Percentiles rank a stretch among this genome's conserved stretches.
phyloP scores from a whole-genome alignment of 2,113 vertebrate species.

The Microtus ochrogaster region DNA sequence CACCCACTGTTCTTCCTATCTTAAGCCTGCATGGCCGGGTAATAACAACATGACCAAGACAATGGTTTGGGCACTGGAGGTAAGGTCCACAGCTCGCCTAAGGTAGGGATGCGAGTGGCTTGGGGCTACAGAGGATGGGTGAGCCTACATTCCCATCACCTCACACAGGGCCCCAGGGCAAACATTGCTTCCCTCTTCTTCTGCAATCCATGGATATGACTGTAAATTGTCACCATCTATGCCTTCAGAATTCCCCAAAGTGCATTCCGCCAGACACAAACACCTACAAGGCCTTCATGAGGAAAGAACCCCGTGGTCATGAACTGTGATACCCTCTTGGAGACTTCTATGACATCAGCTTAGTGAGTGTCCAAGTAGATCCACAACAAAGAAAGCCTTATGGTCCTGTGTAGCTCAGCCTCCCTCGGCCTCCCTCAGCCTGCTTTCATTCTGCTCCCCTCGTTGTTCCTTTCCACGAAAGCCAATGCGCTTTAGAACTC shows the following conservation, averaged over 20 bases:
- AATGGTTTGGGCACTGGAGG: not conserved
- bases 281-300: not conserved
- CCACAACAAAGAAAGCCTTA: not conserved
- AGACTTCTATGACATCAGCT: not conserved
- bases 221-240: not conserved
- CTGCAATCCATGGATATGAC: not conserved
- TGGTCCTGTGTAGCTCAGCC: not conserved
- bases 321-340: not conserved
- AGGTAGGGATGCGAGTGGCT: not conserved
- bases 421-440: not conserved
- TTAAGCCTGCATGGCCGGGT: not conserved
- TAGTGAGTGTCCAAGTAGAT: not conserved
- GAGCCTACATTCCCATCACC: fast-evolving
- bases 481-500: not conserved
- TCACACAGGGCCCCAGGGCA: too few relatives aligned
- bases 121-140: not conserved
- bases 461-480: not conserved
- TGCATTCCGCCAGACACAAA: not conserved
- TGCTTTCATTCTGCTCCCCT: not conserved
- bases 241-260: constrained; percentile 16
- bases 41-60: not conserved
- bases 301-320: not conserved
- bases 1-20: not conserved
- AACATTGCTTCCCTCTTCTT: not conserved
- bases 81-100: not conserved